phyloP scores from a whole-genome alignment of 2,113 vertebrate species.

The Catharus fuscescens region DNA sequence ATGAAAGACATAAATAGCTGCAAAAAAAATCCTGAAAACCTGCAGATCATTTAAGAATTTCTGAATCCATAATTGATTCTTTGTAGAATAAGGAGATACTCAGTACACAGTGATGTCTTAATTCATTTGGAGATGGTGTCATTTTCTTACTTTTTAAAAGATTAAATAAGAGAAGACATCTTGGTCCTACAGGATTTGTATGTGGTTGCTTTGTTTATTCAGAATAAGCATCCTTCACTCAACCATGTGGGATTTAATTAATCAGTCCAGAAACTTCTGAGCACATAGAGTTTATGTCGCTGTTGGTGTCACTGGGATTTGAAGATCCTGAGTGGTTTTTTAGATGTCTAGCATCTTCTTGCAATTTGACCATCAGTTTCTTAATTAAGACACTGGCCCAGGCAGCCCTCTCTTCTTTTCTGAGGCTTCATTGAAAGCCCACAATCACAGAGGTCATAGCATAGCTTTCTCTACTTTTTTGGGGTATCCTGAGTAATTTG shows the following conservation, averaged over 20 bases:
- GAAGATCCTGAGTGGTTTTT: not conserved
- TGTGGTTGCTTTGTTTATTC: not conserved
- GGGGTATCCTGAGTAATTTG: not conserved
- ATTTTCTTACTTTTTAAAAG: not conserved
- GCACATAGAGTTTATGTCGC: not conserved
- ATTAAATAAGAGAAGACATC: not conserved
- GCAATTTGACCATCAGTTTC: not conserved
- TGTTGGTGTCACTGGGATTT: not conserved
- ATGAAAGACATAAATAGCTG: constrained; percentile 24
- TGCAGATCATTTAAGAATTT: not conserved
- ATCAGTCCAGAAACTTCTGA: not conserved
- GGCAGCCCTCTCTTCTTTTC: not conserved
- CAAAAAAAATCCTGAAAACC: not conserved
- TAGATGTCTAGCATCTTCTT: too few species aligned
- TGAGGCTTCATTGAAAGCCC: not conserved
- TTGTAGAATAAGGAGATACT: not conserved
- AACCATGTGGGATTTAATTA: not conserved
- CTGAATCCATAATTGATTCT: not conserved
- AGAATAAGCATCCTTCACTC: not conserved
- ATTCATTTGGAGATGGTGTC: not conserved
- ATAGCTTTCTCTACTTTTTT: not conserved
- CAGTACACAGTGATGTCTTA: not conserved
- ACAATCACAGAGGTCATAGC: not conserved
- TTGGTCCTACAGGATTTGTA: not conserved
- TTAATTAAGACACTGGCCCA: not conserved